A percentile compares a stretch with the other conserved stretches of the same genome.
These are phyloP conservation scores for Xenopus petersii DNA, from an alignment of 2,797 vertebrate genomes.

Conservation along the genomic window DNA sequence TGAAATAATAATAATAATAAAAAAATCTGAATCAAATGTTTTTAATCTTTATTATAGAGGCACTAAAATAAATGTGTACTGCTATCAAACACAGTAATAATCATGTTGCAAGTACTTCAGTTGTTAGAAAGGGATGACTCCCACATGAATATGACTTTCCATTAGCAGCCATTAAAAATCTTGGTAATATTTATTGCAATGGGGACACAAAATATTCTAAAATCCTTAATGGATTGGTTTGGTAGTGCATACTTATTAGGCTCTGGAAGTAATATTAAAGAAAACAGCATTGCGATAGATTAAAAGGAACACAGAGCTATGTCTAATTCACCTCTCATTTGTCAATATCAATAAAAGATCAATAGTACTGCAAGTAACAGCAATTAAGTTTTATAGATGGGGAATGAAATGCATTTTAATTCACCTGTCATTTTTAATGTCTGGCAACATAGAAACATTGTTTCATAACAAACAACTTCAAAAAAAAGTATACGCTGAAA, in stretches of 20 bases:
- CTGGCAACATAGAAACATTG: no score
- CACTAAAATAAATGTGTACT: no score
- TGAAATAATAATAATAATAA: no score
- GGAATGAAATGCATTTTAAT: constrained; percentile 23
- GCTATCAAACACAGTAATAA: background rate
- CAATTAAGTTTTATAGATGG: constrained; percentile 35
- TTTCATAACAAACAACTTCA: no score
- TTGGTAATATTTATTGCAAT: constrained; percentile 38
- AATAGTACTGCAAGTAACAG: constrained; percentile 9
- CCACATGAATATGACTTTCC: constrained; percentile 12
- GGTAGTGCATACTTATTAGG: constrained; percentile 22
- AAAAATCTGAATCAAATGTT: no score
- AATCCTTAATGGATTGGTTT: constrained; percentile 24
- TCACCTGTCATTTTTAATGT: no score
- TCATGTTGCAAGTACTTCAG: background rate
- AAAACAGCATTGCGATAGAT: background rate
- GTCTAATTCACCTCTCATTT: constrained; percentile 4
- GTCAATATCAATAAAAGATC: constrained; percentile 21
- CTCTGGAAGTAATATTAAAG: constrained; percentile 7
- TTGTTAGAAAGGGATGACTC: constrained; percentile 6
- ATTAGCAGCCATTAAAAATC: constrained; percentile 43
- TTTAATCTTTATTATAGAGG: no score
- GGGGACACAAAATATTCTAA: constrained; percentile 16
- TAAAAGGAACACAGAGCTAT: background rate
- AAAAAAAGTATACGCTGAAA: no score